Evolutionary conservation across 1,140 invertebrate species (phyloP).

Genomic region (Leptinotarsa texana): DNA sequence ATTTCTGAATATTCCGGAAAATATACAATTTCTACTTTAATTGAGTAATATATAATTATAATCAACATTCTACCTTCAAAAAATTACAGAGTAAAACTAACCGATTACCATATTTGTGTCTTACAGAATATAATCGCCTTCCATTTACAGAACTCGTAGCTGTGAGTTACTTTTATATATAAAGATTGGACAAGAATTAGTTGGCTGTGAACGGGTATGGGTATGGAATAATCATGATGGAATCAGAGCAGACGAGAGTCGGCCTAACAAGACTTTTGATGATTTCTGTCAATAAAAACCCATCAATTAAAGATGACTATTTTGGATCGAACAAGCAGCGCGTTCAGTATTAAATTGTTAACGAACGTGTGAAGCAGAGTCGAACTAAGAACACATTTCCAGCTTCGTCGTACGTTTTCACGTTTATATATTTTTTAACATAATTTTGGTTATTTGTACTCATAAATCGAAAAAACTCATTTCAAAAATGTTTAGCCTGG

Average conservation of each 20-base stretch:
- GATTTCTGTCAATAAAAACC: constrained; percentile 42
- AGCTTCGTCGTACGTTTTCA: no score
- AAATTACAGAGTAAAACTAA: background rate
- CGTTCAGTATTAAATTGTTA: constrained; percentile 41
- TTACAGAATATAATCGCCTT: constrained; percentile 4
- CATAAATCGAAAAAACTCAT: no score
- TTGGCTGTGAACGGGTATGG: constrained; percentile 14
- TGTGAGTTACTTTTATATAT: constrained; percentile 18
- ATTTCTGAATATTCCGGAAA: no score
- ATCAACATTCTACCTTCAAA: background rate
- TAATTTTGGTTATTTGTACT: no score
- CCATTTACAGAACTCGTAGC: background rate
- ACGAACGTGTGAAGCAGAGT: constrained; percentile 27
- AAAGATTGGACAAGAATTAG: constrained; percentile 17
- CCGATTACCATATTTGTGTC: background rate
- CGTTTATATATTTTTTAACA: no score
- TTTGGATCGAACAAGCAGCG: constrained; percentile 38
- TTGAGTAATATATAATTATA: background rate
- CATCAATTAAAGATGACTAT: constrained; percentile 44
- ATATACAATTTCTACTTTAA: no score
- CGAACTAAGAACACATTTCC: background rate
- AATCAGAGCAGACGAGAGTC: constrained; percentile 26
- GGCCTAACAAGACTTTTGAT: constrained; percentile 39
- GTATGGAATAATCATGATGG: constrained; percentile 23
- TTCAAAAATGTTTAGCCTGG: no score